Evolutionary conservation across 2,797 vertebrate species (phyloP), one percentile per base, ranked within the genome.

Genomic region (Arrhamphus sclerolepis): DNA sequence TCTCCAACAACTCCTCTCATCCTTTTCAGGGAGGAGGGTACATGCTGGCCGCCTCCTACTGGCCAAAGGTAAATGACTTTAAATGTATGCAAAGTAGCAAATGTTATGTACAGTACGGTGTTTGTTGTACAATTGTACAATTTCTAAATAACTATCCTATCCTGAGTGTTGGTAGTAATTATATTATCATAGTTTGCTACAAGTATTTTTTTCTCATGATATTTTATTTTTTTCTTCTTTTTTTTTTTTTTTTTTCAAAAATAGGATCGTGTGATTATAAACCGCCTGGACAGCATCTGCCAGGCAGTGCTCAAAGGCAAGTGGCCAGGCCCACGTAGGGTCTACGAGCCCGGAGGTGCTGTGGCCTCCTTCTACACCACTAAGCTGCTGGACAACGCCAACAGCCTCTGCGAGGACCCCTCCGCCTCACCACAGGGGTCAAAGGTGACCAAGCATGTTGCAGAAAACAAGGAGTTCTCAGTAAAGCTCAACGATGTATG

Each of bases 401-500:
- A 93, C 86, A 89, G 85, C 69, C 89, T 93, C 70, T 93, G 91
- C 87, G 96, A 98, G 89, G 97, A 98, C 60, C 93, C 92, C 49
- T 94, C 95, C 34, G 94, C 94, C 22, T 96, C 95, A 26, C 86
- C 95, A 89, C 97, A 98, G 94, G 95, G 96, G 95, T 95, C 97
- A 97, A 98, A 99, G 98, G 98, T 99, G 97, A 98, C 97, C 95
- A 97, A 96, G 96, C 96, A 98, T 98, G 97, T 98, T 95, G 95
- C 95, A 97, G 97, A 98, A 96, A 97, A 96, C 95, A 98, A 98
- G 96, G 98, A 99, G 95, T 99, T 99, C 97, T 98, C 98, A 96
- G 97, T 98, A 94, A 98, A 97, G 96, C 96, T 98, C 94, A 98
- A 97, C 94, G 95, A 99, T 95, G 98, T 99, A 99, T 99, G 98